Conservation (phyloP, 2,797 vertebrate genomes). For the Setipinna tenuifilis region DNA sequence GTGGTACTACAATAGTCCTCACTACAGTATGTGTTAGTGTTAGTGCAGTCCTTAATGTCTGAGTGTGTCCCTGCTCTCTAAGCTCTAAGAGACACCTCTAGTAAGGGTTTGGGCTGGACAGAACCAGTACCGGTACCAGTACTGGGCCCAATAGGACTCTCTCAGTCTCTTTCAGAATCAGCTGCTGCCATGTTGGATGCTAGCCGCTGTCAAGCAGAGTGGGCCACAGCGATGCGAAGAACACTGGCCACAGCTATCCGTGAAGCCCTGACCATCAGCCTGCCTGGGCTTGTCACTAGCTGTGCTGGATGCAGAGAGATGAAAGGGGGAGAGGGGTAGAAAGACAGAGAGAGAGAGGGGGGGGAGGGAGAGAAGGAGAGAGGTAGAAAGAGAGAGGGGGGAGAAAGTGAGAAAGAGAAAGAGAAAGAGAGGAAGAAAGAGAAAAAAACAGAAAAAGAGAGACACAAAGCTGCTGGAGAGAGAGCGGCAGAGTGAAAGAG, state of each 20-base stretch:
- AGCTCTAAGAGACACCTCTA: neutral
- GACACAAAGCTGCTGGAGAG: neutral
- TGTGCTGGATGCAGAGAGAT: no score
- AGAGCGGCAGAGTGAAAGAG: no score
- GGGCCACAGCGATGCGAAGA: neutral
- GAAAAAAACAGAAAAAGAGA: slow-evolving; percentile 17
- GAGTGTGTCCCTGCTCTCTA: neutral
- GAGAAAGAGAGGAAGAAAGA: neutral
- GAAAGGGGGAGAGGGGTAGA: no score
- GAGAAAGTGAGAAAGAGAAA: slow-evolving; percentile 6
- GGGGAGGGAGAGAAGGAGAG: no score
- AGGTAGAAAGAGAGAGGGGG: neutral
- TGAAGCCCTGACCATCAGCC: neutral
- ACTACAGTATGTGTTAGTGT: neutral
- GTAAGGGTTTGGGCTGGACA: neutral
- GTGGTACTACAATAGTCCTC: no score
- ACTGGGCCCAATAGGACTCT: neutral
- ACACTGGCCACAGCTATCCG: neutral
- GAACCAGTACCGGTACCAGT: neutral
- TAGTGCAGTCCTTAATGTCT: neutral
- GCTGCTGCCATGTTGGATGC: neutral
- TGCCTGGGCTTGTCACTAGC: no score
- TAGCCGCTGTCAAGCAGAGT: neutral
- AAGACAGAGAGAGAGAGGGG: neutral
- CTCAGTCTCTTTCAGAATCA: neutral